A percentile compares a stretch with the other conserved stretches of the same genome.
These are phyloP conservation scores for Scomber japonicus DNA, from an alignment of 2,113 vertebrate species.

Conservation along the genomic window DNA sequence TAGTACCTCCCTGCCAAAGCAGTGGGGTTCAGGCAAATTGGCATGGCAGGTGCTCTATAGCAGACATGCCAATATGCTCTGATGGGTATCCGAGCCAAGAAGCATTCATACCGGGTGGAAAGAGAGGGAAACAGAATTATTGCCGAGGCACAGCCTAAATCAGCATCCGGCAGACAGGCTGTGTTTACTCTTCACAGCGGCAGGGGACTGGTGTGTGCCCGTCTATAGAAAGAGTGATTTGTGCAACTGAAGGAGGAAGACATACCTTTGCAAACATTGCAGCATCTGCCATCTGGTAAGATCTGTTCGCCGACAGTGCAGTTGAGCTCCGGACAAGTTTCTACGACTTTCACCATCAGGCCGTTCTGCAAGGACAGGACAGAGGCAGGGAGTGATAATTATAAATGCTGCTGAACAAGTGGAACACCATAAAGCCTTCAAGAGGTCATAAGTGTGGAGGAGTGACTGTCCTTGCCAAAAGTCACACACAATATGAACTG, in stretches of 20 bases:
- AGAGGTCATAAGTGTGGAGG: too few species aligned
- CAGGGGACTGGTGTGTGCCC: neutral
- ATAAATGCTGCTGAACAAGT: too few species aligned
- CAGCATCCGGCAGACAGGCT: neutral
- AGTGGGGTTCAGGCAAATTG: slow-evolving; percentile 61
- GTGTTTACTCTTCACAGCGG: slow-evolving; percentile 27
- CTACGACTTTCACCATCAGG: slow-evolving; percentile 90
- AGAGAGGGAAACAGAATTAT: slow-evolving; percentile 25
- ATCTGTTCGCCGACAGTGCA: slow-evolving; percentile 90
- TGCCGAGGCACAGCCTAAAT: slow-evolving; percentile 26
- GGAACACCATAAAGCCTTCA: too few species aligned
- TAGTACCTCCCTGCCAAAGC: slow-evolving; percentile 61
- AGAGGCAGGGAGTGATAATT: neutral
- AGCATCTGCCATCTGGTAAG: slow-evolving; percentile 94
- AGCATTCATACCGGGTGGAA: slow-evolving; percentile 33
- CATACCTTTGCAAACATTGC: slow-evolving; percentile 93
- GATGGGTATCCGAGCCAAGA: slow-evolving; percentile 43
- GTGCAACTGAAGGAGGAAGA: neutral
- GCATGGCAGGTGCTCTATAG: slow-evolving; percentile 56
- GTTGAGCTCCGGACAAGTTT: slow-evolving; percentile 91
- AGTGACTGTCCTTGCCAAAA: too few species aligned
- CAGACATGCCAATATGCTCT: slow-evolving; percentile 65
- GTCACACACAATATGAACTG: too few species aligned
- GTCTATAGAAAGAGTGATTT: slow-evolving; percentile 10
- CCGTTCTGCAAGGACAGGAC: slow-evolving; percentile 86